These are phyloP conservation scores for Eurytoma californica DNA, from an alignment of 2,888 invertebrate genomes.

Conservation along the genomic window DNA sequence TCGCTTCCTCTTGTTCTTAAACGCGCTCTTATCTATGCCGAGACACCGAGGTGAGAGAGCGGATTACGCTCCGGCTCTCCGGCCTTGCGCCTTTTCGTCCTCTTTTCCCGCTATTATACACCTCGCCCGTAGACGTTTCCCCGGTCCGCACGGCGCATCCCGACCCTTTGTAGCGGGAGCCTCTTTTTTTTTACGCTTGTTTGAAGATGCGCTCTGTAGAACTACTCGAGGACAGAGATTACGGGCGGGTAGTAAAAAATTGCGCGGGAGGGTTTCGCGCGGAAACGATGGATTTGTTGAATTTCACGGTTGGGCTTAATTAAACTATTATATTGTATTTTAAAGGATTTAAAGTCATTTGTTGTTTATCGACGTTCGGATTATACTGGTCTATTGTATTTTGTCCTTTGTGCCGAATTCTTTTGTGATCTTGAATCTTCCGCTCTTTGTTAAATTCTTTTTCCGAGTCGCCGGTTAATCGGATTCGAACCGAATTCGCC, in stretches of 20 bases:
- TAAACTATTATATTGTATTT: too few species aligned
- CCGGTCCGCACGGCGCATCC: not conserved
- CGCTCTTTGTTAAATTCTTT: too few species aligned
- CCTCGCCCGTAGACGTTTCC: slow-evolving; percentile 9
- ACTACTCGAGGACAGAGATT: too few species aligned
- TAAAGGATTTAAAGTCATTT: not conserved
- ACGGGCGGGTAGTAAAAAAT: too few species aligned
- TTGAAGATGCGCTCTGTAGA: too few species aligned
- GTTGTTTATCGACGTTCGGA: not conserved
- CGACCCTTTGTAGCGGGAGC: slow-evolving; percentile 22
- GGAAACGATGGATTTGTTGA: too few species aligned
- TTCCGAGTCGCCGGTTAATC: too few species aligned
- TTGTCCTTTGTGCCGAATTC: too few species aligned
- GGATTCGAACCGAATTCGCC: too few species aligned
- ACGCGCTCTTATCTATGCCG: slow-evolving; percentile 50
- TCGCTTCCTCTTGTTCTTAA: slow-evolving; percentile 51
- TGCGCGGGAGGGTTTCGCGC: not conserved
- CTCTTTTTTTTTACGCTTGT: slow-evolving; percentile 6
- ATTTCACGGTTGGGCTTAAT: too few species aligned
- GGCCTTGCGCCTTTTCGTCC: not conserved
- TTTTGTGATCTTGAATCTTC: too few species aligned
- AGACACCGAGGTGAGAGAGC: slow-evolving; percentile 36
- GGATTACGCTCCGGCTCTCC: slow-evolving; percentile 39
- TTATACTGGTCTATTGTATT: too few species aligned
- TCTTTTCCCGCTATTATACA: not conserved